phyloP scores from a whole-genome alignment of 2,113 vertebrate genomes.

The Sebastes fasciatus region DNA sequence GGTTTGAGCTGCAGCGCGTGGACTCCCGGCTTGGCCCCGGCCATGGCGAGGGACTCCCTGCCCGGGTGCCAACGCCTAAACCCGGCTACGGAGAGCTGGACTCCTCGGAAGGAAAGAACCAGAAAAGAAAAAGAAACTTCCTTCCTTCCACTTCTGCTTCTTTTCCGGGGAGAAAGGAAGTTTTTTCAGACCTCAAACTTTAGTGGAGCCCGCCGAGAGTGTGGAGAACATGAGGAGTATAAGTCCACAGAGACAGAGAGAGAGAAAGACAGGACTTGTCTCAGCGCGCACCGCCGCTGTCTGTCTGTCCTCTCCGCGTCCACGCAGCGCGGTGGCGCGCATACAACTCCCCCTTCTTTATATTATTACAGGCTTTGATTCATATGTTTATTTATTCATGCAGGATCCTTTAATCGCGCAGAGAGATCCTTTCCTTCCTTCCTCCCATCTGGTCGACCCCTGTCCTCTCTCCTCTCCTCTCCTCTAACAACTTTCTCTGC shows the following conservation, averaged over 20 bases:
- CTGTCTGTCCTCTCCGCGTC: slow-evolving; percentile 51
- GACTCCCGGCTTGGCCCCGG: slow-evolving; percentile 92
- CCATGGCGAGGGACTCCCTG: slow-evolving; percentile 84
- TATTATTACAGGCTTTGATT: slow-evolving; percentile 44
- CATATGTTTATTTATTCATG: slow-evolving; percentile 55
- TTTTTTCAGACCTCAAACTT: slow-evolving; percentile 39
- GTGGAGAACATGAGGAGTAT: slow-evolving; percentile 64
- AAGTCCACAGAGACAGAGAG: slow-evolving; percentile 26
- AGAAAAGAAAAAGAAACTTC: not conserved
- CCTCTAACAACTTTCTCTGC: slow-evolving; percentile 70
- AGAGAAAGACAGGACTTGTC: slow-evolving; percentile 26
- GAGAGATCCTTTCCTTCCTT: slow-evolving; percentile 61
- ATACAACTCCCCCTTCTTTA: not conserved
- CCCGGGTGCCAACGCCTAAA: slow-evolving; percentile 82
- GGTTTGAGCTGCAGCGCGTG: slow-evolving; percentile 93
- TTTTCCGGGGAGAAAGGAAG: slow-evolving; percentile 53
- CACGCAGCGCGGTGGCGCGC: slow-evolving; percentile 62
- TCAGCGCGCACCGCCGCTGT: slow-evolving; percentile 52
- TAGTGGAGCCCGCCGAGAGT: slow-evolving; percentile 29
- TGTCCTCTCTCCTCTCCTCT: slow-evolving; percentile 37
- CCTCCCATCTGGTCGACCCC: slow-evolving; percentile 63
- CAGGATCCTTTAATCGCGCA: slow-evolving; percentile 52
- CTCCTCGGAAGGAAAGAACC: slow-evolving; percentile 53
- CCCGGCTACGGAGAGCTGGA: slow-evolving; percentile 64
- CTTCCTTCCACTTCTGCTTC: slow-evolving; percentile 42